These are phyloP conservation scores for Tanaodytes sp. DNA, from an alignment of 2,888 invertebrate genomes.

Conservation along the genomic window DNA sequence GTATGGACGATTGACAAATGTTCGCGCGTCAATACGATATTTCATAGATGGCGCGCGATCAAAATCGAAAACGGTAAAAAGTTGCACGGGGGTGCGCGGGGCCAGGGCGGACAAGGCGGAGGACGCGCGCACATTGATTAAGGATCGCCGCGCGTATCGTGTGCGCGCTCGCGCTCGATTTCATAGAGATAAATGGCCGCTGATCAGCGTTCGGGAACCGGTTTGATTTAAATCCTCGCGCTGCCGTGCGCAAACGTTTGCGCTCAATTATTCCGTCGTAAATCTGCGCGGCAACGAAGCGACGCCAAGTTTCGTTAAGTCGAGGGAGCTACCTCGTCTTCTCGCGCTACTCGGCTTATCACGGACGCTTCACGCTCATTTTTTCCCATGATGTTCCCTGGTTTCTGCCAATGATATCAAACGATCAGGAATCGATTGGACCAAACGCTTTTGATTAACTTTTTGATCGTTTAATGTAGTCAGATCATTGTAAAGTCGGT, in stretches of 20 bases:
- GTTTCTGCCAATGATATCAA: slow-evolving; percentile 3
- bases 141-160: slow-evolving; percentile 31
- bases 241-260: slow-evolving; percentile 52
- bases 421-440: too few species aligned
- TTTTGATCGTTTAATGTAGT: too few species aligned
- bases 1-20: slow-evolving; percentile 28
- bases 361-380: background rate
- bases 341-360: slow-evolving; percentile 37
- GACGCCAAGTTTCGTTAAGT: slow-evolving; percentile 51
- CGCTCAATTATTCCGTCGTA: slow-evolving; percentile 61
- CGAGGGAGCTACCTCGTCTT: slow-evolving; percentile 36
- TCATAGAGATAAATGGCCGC: slow-evolving; percentile 51
- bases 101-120: background rate
- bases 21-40: slow-evolving; percentile 23
- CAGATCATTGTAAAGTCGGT: too few species aligned
- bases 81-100: background rate
- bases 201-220: slow-evolving; percentile 51
- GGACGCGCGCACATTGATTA: slow-evolving; percentile 40
- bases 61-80: slow-evolving; percentile 9
- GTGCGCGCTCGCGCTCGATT: slow-evolving; percentile 44
- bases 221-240: slow-evolving; percentile 49
- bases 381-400: slow-evolving; percentile 1
- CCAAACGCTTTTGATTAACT: too few species aligned
- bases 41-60: slow-evolving; percentile 27
- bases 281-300: slow-evolving; percentile 58